Conservation (phyloP, 2,888 invertebrate genomes). For the Euplexia lucipara region DNA sequence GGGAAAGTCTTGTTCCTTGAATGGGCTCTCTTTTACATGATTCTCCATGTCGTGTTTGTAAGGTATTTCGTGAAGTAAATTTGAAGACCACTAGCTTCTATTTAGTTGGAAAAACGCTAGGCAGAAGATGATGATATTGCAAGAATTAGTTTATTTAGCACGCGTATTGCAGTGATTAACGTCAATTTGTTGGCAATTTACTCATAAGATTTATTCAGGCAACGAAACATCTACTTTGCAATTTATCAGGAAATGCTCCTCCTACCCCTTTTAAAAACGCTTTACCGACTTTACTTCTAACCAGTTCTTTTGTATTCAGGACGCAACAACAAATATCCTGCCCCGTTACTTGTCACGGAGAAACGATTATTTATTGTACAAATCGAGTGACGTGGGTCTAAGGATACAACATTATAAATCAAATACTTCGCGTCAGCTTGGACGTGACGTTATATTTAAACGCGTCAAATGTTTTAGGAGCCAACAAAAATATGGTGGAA, state of each 20-base stretch:
- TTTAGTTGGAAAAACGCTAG: too few relatives aligned
- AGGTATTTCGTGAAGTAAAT: too few relatives aligned
- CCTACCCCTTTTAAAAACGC: slow-evolving; percentile 23
- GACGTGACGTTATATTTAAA: slow-evolving; percentile 65
- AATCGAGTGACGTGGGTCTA: slow-evolving; percentile 82
- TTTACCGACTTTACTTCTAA: slow-evolving; percentile 22
- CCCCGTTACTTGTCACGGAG: slow-evolving; percentile 72
- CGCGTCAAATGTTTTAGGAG: slow-evolving; percentile 45
- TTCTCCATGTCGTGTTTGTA: too few relatives aligned
- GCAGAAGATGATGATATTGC: too few relatives aligned
- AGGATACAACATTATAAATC: slow-evolving; percentile 80
- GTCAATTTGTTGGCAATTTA: not conserved
- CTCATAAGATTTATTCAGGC: not conserved
- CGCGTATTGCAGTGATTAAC: too few relatives aligned
- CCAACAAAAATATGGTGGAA: slow-evolving; percentile 48
- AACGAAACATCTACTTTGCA: slow-evolving; percentile 5
- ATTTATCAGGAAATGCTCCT: not conserved
- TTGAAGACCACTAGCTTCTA: too few relatives aligned
- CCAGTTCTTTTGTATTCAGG: slow-evolving; percentile 72
- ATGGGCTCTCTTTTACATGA: too few relatives aligned
- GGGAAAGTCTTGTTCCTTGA: too few relatives aligned
- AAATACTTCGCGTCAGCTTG: slow-evolving; percentile 69
- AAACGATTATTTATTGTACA: slow-evolving; percentile 82
- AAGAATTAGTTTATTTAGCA: too few relatives aligned
- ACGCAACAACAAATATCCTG: slow-evolving; percentile 76